Conservation (phyloP, 2,888 invertebrate species). For the Dicranocentrus wangi region DNA sequence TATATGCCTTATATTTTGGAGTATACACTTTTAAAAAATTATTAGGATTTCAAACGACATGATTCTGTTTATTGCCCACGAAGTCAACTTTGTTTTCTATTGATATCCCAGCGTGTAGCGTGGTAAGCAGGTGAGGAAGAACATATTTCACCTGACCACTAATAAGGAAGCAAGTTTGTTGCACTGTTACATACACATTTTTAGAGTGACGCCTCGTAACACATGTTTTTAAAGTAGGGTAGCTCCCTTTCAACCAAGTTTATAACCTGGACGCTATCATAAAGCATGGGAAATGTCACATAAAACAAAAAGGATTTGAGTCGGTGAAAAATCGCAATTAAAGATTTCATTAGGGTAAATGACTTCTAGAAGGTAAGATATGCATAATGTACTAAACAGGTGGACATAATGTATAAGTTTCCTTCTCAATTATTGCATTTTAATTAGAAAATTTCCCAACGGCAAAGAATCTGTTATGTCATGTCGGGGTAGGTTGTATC, state of each 20-base stretch:
- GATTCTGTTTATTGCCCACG: conserved; percentile 16
- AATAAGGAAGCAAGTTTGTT: conserved; percentile 29
- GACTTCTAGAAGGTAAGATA: neutral
- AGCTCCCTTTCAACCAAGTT: conserved; percentile 10
- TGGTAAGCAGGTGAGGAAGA: conserved; percentile 4
- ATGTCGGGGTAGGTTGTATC: no score
- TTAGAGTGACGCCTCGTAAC: neutral
- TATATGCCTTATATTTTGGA: no score
- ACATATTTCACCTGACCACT: neutral
- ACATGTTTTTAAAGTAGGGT: no score
- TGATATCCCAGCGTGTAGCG: conserved; percentile 14
- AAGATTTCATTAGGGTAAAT: conserved; percentile 43
- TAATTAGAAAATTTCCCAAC: conserved; percentile 6
- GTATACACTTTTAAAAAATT: conserved; percentile 26
- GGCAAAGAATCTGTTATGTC: neutral
- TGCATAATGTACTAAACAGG: no score
- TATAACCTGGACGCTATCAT: conserved; percentile 42
- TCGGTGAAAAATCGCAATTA: conserved; percentile 48
- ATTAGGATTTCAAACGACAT: conserved; percentile 44
- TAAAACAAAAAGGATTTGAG: conserved; percentile 27
- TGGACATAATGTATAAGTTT: neutral
- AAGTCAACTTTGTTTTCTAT: neutral
- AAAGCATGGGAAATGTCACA: conserved; percentile 40
- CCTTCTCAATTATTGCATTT: conserved; percentile 45
- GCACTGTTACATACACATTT: neutral